Evolutionary conservation across 2,797 vertebrate genomes (phyloP).

Genomic region (Rhabdophis nuchalis): DNA sequence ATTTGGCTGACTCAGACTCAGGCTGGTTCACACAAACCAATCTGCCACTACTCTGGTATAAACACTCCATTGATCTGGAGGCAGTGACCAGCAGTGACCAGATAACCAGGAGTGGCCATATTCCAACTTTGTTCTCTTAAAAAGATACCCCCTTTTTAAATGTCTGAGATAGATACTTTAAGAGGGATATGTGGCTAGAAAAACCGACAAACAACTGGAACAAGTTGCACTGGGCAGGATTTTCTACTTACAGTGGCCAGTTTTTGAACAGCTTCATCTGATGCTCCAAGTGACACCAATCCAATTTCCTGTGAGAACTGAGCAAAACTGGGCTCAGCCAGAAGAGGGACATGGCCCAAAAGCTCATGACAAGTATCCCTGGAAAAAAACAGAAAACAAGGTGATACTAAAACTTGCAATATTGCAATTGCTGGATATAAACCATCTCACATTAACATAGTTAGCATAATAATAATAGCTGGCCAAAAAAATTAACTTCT

Average conservation of each 20-base stretch:
- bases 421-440: conserved; percentile 13
- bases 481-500: background rate
- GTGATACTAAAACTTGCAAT: background rate
- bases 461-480: background rate
- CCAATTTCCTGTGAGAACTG: conserved; percentile 97
- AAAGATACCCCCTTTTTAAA: background rate
- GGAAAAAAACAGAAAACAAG: conserved; percentile 42
- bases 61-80: background rate
- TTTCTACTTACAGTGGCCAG: conserved; percentile 82
- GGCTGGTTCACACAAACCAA: no score
- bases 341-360: conserved; percentile 88
- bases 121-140: background rate
- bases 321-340: conserved; percentile 93
- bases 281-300: conserved; percentile 88
- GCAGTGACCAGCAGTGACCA: background rate
- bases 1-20: background rate
- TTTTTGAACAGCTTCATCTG: conserved; percentile 90
- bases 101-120: background rate
- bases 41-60: background rate
- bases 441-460: background rate
- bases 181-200: background rate
- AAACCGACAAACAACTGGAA: background rate
- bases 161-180: background rate
- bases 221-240: background rate
- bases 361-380: conserved; percentile 95